phyloP scores from a whole-genome alignment of 1,140 invertebrate species.

The Spodoptera frugiperda region DNA sequence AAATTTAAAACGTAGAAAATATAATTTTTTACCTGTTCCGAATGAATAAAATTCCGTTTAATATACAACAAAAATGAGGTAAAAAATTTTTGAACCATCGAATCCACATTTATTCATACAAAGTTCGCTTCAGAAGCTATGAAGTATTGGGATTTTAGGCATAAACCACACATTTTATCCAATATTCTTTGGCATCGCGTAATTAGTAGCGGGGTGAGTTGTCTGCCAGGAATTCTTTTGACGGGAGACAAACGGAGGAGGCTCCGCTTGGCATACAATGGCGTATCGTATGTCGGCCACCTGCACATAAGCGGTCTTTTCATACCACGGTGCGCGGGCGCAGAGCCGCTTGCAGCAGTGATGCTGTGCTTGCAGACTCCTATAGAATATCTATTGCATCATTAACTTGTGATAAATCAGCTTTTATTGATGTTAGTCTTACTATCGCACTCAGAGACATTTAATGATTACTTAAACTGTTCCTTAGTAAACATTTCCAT shows the following conservation, averaged over 20 bases:
- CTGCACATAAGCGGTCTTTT: conserved; percentile 67
- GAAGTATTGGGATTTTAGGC: neutral
- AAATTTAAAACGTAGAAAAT: no score
- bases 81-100: no score
- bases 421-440: neutral
- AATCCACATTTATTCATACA: no score
- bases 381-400: conserved; percentile 25
- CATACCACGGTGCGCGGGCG: conserved; percentile 50
- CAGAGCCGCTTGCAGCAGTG: conserved; percentile 50
- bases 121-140: no score
- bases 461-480: no score
- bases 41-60: no score
- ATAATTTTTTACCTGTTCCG: no score
- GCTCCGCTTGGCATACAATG: conserved; percentile 73
- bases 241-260: conserved; percentile 80
- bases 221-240: conserved; percentile 84
- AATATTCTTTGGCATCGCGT: conserved; percentile 71
- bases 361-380: conserved; percentile 49
- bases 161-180: neutral
- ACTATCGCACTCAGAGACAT: no score
- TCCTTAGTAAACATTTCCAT: no score
- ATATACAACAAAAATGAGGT: no score
- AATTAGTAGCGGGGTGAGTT: conserved; percentile 83
- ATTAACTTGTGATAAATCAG: neutral
- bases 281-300: conserved; percentile 84